A percentile compares a stretch with the other conserved stretches of the same genome.
Conservation (phyloP, 1,140 invertebrate species). For the Drosophila elegans region DNA sequence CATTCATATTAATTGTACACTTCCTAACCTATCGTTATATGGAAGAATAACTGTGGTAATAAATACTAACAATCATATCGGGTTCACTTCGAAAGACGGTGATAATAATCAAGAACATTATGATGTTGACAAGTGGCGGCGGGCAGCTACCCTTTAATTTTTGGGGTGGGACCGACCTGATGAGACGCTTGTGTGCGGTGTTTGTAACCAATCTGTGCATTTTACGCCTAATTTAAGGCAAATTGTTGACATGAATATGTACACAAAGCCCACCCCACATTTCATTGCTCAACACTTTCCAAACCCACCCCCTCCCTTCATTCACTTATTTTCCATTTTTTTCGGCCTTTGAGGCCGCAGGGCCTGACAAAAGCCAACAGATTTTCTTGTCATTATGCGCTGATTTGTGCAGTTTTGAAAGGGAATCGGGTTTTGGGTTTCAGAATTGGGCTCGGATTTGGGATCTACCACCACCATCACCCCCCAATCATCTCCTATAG, state of each 20-base stretch:
- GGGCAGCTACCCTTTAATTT: slow-evolving; percentile 72
- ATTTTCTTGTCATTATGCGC: slow-evolving; percentile 75
- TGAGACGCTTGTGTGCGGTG: slow-evolving; percentile 53
- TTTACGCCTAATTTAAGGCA: slow-evolving; percentile 83
- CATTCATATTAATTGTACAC: no score
- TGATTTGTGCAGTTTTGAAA: slow-evolving; percentile 52
- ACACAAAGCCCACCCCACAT: background rate
- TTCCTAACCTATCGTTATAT: background rate
- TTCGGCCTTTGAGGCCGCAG: slow-evolving; percentile 12
- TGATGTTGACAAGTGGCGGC: slow-evolving; percentile 42
- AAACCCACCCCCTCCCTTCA: background rate
- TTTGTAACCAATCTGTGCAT: slow-evolving; percentile 71
- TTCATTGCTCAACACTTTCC: slow-evolving; percentile 15
- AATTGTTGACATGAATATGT: slow-evolving; percentile 73
- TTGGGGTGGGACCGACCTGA: slow-evolving; percentile 32
- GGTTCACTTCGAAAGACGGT: slow-evolving; percentile 15
- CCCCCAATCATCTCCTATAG: slow-evolving; percentile 3
- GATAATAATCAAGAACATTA: slow-evolving; percentile 7
- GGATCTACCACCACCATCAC: background rate
- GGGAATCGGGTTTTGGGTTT: slow-evolving; percentile 13
- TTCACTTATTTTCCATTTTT: slow-evolving; percentile 10
- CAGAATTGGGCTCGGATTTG: slow-evolving; percentile 8
- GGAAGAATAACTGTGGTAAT: slow-evolving; percentile 8
- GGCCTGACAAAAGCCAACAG: slow-evolving; percentile 76
- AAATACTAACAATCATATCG: slow-evolving; percentile 33